A percentile compares a stretch with the other conserved stretches of the same genome.
Evolutionary conservation across 2,797 vertebrate genomes (phyloP).

Genomic region (Sciurus vulgaris): DNA sequence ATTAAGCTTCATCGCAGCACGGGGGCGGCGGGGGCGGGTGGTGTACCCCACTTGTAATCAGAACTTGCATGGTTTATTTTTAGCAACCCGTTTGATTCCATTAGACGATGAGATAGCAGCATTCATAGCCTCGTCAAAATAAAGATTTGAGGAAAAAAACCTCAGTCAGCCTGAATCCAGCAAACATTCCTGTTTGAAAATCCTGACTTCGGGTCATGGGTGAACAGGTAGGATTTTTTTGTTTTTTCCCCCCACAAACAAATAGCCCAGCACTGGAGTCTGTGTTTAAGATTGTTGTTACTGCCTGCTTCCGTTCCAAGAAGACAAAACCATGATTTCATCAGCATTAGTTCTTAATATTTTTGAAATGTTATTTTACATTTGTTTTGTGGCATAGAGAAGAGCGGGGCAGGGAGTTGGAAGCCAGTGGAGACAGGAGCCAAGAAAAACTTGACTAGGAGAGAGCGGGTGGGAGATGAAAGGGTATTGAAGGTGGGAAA

Average conservation of each 20-base stretch:
- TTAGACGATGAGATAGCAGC: conserved; percentile 62
- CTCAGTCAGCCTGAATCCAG: conserved; percentile 4
- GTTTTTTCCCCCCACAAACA: not conserved
- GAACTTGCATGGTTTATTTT: conserved; percentile 61
- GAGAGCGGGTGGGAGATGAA: conserved; percentile 82
- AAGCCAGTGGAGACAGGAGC: conserved; percentile 44
- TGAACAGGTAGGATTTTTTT: not conserved
- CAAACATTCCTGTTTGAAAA: conserved; percentile 37
- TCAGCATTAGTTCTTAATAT: conserved; percentile 71
- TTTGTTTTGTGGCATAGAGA: conserved; percentile 76
- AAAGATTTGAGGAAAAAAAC: conserved; percentile 51
- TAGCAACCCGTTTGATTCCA: conserved; percentile 61
- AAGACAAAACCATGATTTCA: conserved; percentile 75
- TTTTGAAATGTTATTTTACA: conserved; percentile 78
- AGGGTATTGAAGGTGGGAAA: not conserved
- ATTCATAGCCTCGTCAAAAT: conserved; percentile 65
- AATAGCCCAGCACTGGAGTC: not conserved
- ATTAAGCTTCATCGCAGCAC: conserved; percentile 49
- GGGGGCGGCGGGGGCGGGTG: not conserved
- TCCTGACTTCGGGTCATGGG: conserved; percentile 58
- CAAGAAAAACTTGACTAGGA: conserved; percentile 76
- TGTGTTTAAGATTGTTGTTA: not conserved
- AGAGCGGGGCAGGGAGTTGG: conserved; percentile 62
- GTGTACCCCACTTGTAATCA: not conserved
- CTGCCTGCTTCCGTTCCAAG: not conserved